phyloP scores from a whole-genome alignment of 2,797 vertebrate species.

The Rhabdomys pumilio region DNA sequence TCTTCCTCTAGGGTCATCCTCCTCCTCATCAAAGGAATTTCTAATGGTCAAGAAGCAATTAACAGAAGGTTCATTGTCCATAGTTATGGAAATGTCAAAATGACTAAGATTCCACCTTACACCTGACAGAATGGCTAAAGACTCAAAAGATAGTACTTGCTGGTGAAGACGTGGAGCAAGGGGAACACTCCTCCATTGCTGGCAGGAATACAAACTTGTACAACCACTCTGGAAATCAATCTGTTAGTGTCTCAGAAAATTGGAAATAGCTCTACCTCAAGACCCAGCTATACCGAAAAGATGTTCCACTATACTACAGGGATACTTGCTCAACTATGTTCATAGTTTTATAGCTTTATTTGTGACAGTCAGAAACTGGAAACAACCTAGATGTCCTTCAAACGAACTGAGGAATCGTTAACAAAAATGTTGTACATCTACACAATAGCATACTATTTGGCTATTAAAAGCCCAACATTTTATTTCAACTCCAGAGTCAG shows the following conservation, averaged over 20 bases:
- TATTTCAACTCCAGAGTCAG: not conserved
- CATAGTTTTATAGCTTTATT: not conserved
- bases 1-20: not conserved
- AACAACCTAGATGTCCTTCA: not conserved
- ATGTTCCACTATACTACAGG: not conserved
- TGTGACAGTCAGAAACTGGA: not conserved
- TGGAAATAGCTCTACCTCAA: not conserved
- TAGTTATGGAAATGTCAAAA: not conserved
- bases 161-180: not conserved
- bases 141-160: not conserved
- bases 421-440: not conserved
- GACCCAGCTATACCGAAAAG: not conserved
- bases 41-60: not conserved
- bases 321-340: not conserved
- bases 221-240: not conserved
- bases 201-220: not conserved
- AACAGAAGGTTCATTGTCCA: not conserved
- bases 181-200: not conserved
- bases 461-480: not conserved
- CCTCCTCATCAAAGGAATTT: not conserved
- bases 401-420: not conserved
- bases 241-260: not conserved
- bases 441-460: not conserved
- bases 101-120: not conserved
- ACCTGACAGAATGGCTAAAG: not conserved